Evolutionary conservation across 2,113 vertebrate genomes (phyloP), one percentile per base, ranked within the genome.

Genomic region (Cairina moschata): DNA sequence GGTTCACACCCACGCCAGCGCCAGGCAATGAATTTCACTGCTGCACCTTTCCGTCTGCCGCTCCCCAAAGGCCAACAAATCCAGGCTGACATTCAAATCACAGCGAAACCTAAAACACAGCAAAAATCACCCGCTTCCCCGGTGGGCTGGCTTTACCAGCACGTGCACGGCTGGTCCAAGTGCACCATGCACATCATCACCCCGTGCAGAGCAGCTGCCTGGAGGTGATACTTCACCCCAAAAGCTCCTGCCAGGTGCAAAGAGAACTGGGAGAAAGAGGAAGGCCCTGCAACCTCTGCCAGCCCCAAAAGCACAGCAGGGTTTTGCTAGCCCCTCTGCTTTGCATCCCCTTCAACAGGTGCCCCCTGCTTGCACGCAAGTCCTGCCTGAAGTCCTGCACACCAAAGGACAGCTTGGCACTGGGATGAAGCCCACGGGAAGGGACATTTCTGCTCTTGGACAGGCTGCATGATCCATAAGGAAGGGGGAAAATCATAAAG

Each of bases 141-240:
- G 9, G 16, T 73, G 38, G 18, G 48, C 31, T 3, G 16, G 0
- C n/a, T 36, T 34, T 36, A 28, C n/a, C n/a, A 29, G 48, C 58
- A 59, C 40, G 40, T 40, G 40, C 40, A 40, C 40, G 13, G 40
- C 44, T 44, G 13, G 83, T 21, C 59, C 97, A 46, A 8, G 62
- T 8, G 86, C 62, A 81, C 14, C 5, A 8, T 9, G 40, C 11
- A 31, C 11, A 0, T 17, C 14, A 5, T 83, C 31, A 9, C 23
- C 52, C 42, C 17, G 15, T 0, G 0, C 42, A 22, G 16, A 63
- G 34, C 42, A 5, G 36, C 20, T 23, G 8, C 32, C 6, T 1
- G 28, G 54, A 59, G 68, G 8, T n/a, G 32, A 34, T 1, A 0
- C 34, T 65, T 40, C n/a, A 18, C n/a, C 31, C 11, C 0, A 34